These are phyloP conservation scores for Hypanus sabinus DNA, from an alignment of 2,113 vertebrate genomes.

Conservation along the genomic window DNA sequence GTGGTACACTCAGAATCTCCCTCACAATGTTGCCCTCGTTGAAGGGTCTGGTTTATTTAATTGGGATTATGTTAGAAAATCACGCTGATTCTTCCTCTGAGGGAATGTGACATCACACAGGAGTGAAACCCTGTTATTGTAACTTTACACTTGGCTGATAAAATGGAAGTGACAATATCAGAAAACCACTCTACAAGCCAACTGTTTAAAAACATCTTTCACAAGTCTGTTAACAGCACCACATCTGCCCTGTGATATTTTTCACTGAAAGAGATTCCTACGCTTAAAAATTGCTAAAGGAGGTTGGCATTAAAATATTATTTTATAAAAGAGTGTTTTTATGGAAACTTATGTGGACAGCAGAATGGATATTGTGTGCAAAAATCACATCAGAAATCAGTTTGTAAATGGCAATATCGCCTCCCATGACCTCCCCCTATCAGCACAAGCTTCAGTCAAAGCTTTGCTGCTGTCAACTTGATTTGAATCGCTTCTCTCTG, in stretches of 20 bases:
- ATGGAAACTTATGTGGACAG: constrained; percentile 7
- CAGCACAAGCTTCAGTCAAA: constrained; percentile 31
- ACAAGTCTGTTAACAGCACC: constrained; percentile 15
- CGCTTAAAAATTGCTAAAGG: neutral
- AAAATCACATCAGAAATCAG: neutral
- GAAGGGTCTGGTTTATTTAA: neutral
- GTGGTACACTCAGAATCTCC: neutral
- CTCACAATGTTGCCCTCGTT: neutral
- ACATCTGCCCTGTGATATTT: constrained; percentile 25
- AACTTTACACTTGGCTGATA: constrained; percentile 29
- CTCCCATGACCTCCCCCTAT: constrained; percentile 1
- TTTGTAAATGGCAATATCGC: constrained; percentile 12
- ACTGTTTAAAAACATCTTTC: constrained; percentile 9
- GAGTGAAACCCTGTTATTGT: constrained; percentile 17
- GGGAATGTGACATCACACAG: neutral
- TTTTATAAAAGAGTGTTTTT: constrained; percentile 2
- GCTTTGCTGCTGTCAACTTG: constrained; percentile 11
- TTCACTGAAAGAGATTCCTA: neutral
- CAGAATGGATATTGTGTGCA: neutral
- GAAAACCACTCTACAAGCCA: neutral
- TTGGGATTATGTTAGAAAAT: neutral
- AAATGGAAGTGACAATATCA: constrained; percentile 25
- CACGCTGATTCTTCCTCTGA: neutral
- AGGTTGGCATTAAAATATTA: neutral
- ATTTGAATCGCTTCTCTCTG: constrained; percentile 27